Evolutionary conservation across 1,140 invertebrate genomes (phyloP).

Genomic region (Acromyrmex echinatior): DNA sequence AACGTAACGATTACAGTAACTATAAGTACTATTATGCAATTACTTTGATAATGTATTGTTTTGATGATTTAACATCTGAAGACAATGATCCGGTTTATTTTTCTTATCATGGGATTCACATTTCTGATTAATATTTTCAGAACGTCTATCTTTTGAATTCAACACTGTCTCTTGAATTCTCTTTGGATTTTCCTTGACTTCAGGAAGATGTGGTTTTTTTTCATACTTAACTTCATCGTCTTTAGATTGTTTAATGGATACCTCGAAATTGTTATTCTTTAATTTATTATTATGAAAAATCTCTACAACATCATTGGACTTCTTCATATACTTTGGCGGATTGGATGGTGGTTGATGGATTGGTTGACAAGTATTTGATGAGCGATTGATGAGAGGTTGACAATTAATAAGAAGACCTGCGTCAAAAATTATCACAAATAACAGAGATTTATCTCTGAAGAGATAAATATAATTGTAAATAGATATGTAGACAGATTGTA

Average conservation of each 20-base stretch:
- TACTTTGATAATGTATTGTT: not conserved
- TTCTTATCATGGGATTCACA: conserved; percentile 2
- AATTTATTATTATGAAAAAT: conserved; percentile 85
- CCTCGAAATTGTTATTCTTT: conserved; percentile 76
- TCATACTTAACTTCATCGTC: conserved; percentile 33
- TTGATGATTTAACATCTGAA: not conserved
- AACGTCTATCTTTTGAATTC: not conserved
- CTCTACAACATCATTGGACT: conserved; percentile 83
- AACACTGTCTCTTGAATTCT: conserved; percentile 8
- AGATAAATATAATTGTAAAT: not conserved
- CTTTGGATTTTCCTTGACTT: not conserved
- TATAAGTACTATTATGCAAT: conserved; percentile 17
- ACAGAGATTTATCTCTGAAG: not conserved
- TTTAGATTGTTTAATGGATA: conserved; percentile 76
- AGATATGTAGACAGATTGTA: not conserved
- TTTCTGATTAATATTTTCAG: not conserved
- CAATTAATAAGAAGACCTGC: conserved; percentile 8
- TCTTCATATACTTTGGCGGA: conserved; percentile 30
- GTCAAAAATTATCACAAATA: not conserved
- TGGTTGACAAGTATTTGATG: not conserved
- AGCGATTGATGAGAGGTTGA: no score
- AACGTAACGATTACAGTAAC: not conserved
- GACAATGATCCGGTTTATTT: not conserved
- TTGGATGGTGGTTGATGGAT: not conserved
- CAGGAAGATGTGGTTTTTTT: conserved; percentile 6